Evolutionary conservation across 2,888 invertebrate species (phyloP).

Genomic region (Cantharis rustica): DNA sequence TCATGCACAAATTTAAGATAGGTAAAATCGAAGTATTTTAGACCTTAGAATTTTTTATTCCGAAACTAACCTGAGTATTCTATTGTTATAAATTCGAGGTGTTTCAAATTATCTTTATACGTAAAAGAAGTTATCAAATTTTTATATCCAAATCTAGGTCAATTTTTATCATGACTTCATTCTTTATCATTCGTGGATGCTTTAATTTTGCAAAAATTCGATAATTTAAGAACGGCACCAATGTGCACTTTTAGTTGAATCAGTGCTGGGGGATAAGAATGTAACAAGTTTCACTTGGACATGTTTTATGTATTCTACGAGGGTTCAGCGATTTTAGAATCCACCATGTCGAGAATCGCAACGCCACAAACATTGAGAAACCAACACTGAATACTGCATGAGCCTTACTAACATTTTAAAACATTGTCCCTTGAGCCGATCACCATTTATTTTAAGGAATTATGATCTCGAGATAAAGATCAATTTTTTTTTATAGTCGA

Average conservation of each 20-base stretch:
- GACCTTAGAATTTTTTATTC: too few relatives aligned
- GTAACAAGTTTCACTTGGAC: conserved; percentile 26
- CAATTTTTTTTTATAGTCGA: conserved; percentile 8
- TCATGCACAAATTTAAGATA: neutral
- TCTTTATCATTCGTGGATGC: neutral
- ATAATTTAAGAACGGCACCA: neutral
- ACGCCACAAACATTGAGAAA: conserved; percentile 22
- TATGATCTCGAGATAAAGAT: conserved; percentile 19
- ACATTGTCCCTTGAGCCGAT: conserved; percentile 17
- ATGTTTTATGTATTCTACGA: conserved; percentile 27
- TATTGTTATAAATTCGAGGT: too few relatives aligned
- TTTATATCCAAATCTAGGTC: too few relatives aligned
- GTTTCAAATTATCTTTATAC: too few relatives aligned
- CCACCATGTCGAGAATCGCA: conserved; percentile 23
- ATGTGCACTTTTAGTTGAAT: conserved; percentile 23
- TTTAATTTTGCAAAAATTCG: neutral
- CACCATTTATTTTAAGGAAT: conserved; percentile 21
- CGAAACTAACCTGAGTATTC: too few relatives aligned
- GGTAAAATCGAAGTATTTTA: neutral
- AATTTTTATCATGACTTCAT: too few relatives aligned
- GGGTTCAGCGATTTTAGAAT: conserved; percentile 22
- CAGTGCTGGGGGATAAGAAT: conserved; percentile 21
- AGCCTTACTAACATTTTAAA: conserved; percentile 29
- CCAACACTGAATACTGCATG: conserved; percentile 29
- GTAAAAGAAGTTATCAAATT: too few relatives aligned